Evolutionary conservation across 37 sponge, comb jelly and placozoan species (phyloP).

Genomic region (Theonella swinhoei): DNA sequence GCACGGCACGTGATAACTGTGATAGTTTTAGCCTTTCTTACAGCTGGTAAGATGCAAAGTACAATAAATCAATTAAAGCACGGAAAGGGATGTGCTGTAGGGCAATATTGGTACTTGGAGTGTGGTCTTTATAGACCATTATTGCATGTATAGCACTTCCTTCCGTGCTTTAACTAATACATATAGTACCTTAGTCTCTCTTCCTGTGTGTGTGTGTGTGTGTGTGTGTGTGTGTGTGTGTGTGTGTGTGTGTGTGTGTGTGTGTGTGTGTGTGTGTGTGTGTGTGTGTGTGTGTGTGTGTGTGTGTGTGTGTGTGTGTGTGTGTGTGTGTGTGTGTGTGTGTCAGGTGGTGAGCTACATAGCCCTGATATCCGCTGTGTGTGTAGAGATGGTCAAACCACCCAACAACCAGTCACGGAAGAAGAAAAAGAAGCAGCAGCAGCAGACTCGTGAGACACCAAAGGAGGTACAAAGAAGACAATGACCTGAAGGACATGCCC

Average conservation of each 20-base stretch:
- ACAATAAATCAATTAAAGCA: too few species aligned
- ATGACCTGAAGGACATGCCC: too few species aligned
- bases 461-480: neutral
- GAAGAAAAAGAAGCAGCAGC: neutral
- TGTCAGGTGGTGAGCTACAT: neutral
- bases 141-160: too few species aligned
- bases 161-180: neutral
- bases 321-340: too few species aligned
- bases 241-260: too few species aligned
- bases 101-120: constrained; percentile 2
- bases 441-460: neutral
- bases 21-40: too few species aligned
- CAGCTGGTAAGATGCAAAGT: too few species aligned
- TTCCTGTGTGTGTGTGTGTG: too few species aligned
- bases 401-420: neutral
- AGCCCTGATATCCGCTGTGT: neutral
- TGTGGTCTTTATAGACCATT: neutral
- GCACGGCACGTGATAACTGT: too few species aligned
- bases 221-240: neutral
- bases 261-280: too few species aligned
- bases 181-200: neutral
- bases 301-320: too few species aligned
- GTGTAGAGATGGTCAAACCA: neutral
- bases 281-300: too few species aligned
- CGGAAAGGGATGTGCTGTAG: neutral